These are phyloP conservation scores for Alentia gelatinosa DNA, from an alignment of 2,888 invertebrate genomes.

Conservation along the genomic window DNA sequence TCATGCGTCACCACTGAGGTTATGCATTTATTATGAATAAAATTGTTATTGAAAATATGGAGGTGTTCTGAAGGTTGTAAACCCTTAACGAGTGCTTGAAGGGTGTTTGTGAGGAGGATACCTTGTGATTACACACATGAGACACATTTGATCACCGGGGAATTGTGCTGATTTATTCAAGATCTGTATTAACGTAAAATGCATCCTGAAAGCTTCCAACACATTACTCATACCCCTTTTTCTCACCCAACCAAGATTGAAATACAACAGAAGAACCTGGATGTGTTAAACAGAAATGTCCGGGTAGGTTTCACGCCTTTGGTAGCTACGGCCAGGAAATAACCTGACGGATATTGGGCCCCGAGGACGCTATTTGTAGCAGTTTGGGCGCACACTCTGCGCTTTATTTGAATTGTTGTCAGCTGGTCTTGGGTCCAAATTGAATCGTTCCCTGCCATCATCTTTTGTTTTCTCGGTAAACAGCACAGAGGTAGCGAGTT, in stretches of 20 bases:
- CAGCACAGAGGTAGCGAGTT: background rate
- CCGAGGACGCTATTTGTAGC: background rate
- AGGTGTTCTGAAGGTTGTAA: background rate
- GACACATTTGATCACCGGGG: background rate
- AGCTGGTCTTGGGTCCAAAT: background rate
- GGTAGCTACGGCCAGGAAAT: background rate
- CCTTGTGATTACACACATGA: background rate
- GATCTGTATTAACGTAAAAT: background rate
- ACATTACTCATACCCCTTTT: background rate
- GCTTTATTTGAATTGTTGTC: background rate
- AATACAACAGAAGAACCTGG: background rate
- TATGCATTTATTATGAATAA: background rate
- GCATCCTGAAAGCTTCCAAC: background rate
- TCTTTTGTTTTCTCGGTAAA: background rate
- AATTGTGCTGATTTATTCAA: slow-evolving; percentile 1
- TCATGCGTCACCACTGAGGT: too few species aligned
- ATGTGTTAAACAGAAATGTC: background rate
- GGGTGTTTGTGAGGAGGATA: background rate
- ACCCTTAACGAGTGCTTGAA: background rate
- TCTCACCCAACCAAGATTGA: background rate
- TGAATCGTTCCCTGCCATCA: background rate
- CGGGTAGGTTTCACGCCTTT: background rate
- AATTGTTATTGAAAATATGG: too few species aligned
- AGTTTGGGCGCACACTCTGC: background rate
- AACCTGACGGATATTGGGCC: background rate